A percentile compares a stretch with the other conserved stretches of the same genome.
Conservation (phyloP, 2,888 invertebrate genomes). For the Parasteatoda lunata region DNA sequence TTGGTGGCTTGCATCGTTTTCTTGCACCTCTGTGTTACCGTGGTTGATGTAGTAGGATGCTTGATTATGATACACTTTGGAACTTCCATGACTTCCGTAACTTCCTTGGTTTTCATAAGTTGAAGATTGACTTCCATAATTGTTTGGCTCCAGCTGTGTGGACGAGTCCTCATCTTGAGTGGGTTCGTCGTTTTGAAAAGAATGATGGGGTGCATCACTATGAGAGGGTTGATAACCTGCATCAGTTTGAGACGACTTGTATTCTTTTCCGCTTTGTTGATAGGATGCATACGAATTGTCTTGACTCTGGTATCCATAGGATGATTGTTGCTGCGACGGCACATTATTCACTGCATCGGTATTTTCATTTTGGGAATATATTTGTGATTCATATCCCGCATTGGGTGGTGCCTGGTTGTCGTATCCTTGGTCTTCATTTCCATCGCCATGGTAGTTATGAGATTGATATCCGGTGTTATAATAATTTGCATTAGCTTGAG, state of each 20-base stretch:
- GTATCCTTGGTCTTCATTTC: constrained; percentile 24
- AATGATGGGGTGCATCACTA: background rate
- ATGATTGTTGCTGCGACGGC: background rate
- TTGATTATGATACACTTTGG: constrained; percentile 43
- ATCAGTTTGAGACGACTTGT: constrained; percentile 15
- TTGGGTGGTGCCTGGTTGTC: background rate
- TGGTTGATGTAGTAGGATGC: constrained; percentile 36
- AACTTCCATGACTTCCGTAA: constrained; percentile 30
- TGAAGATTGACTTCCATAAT: constrained; percentile 19
- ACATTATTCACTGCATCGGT: constrained; percentile 21
- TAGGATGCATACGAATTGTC: constrained; percentile 9
- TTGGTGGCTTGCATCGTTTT: constrained; percentile 2
- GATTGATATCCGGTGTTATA: constrained; percentile 17
- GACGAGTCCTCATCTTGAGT: constrained; percentile 12
- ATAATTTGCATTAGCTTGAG: constrained; percentile 38
- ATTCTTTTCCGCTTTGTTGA: constrained; percentile 33
- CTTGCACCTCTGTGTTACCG: background rate
- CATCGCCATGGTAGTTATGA: constrained; percentile 24
- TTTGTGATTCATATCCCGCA: too few relatives aligned
- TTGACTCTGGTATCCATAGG: constrained; percentile 15
- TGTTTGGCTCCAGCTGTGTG: constrained; percentile 5
- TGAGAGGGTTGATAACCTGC: constrained; percentile 11
- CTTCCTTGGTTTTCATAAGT: constrained; percentile 33
- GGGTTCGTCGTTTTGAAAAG: constrained; percentile 6
- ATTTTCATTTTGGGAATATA: background rate